Conservation (phyloP, 2,888 invertebrate genomes). For the Platycnemis pennipes region DNA sequence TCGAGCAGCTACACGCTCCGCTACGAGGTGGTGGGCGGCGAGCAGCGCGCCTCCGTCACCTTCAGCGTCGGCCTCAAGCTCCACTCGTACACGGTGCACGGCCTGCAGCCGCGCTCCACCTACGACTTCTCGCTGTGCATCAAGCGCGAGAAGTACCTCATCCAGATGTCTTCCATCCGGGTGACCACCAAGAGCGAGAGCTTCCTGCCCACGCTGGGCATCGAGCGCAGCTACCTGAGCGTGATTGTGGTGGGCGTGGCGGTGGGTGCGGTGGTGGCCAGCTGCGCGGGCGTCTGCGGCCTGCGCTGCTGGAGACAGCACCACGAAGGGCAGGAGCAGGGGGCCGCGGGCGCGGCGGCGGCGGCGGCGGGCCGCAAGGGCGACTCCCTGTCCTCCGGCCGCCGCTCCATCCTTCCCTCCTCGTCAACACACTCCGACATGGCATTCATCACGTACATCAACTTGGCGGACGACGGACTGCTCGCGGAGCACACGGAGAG, state of each 20-base stretch:
- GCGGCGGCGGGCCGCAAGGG: constrained; percentile 70
- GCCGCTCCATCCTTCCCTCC: constrained; percentile 70
- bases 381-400: constrained; percentile 70
- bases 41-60: constrained; percentile 70
- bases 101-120: constrained; percentile 76
- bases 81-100: constrained; percentile 77
- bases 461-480: constrained; percentile 71
- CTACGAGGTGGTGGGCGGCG: constrained; percentile 70
- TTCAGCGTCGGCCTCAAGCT: constrained; percentile 73
- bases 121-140: constrained; percentile 78
- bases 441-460: constrained; percentile 72
- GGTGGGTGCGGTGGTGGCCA: constrained; percentile 71
- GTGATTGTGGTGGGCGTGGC: constrained; percentile 72
- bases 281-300: constrained; percentile 71
- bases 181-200: constrained; percentile 73
- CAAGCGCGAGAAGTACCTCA: constrained; percentile 74
- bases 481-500: constrained; percentile 70
- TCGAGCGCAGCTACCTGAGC: constrained; percentile 73
- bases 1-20: constrained; percentile 72
- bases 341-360: constrained; percentile 69
- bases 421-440: constrained; percentile 71
- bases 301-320: constrained; percentile 71
- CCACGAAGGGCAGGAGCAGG: too few species aligned
- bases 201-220: constrained; percentile 73
- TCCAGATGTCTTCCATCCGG: constrained; percentile 75